These are phyloP conservation scores for Spinus pinus DNA, from an alignment of 2,797 vertebrate genomes.

Conservation along the genomic window DNA sequence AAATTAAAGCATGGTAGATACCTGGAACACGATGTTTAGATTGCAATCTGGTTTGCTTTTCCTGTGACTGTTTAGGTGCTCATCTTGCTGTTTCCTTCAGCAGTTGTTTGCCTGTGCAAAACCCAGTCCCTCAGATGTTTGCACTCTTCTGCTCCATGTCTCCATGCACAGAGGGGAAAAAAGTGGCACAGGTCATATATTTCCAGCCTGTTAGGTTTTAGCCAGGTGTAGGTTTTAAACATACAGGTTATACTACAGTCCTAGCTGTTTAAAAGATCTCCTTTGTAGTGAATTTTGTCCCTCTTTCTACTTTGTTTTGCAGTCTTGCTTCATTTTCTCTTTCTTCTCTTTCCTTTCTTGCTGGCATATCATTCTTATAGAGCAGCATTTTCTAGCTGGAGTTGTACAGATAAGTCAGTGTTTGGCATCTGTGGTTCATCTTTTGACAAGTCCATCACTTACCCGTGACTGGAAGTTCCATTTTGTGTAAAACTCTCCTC, in stretches of 20 bases:
- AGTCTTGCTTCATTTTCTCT: neutral
- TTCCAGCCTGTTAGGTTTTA: neutral
- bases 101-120: neutral
- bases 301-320: neutral
- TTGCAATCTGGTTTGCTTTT: rapidly evolving
- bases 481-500: neutral
- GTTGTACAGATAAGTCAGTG: neutral
- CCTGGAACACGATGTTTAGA: neutral
- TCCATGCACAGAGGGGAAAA: neutral
- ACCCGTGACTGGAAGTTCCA: neutral
- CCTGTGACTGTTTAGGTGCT: neutral
- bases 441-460: neutral
- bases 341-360: neutral
- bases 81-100: neutral
- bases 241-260: neutral
- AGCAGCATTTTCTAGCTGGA: neutral
- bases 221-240: neutral
- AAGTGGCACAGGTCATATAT: rapidly evolving
- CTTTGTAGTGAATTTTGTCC: neutral
- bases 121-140: neutral
- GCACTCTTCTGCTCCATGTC: neutral
- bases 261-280: neutral
- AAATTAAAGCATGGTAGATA: neutral
- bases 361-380: neutral
- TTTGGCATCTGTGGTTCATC: neutral